Conservation (phyloP, 2,113 vertebrate species). For the Aldabrachelys gigantea region DNA sequence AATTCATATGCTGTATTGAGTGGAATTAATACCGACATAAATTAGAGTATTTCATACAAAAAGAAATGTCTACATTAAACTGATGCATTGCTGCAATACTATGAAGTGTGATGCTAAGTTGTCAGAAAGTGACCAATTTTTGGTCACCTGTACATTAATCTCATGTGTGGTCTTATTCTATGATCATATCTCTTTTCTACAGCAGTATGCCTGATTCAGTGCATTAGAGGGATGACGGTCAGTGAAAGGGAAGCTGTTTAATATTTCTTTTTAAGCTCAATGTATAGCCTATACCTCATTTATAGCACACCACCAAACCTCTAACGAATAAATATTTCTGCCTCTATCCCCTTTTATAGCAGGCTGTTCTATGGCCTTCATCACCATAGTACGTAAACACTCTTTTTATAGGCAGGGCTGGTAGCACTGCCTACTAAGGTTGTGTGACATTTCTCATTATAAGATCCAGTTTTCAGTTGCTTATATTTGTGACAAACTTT, state of each 20-base stretch:
- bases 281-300: neutral
- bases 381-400: rapidly evolving
- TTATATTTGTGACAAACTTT: conserved; percentile 41
- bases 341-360: neutral
- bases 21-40: conserved; percentile 9
- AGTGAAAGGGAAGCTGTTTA: neutral
- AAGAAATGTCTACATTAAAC: neutral
- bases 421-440: neutral
- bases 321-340: neutral
- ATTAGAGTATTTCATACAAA: neutral
- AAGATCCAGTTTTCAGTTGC: conserved; percentile 15
- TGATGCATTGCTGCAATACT: rapidly evolving
- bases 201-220: neutral
- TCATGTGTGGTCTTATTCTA: neutral
- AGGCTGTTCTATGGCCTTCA: rapidly evolving
- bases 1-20: conserved; percentile 56
- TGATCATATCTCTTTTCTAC: neutral
- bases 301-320: neutral
- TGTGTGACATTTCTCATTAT: neutral
- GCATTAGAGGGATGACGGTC: neutral
- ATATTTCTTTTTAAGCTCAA: neutral
- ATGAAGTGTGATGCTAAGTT: neutral
- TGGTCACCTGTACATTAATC: neutral
- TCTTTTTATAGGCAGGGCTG: neutral
- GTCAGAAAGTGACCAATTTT: neutral